Percentiles rank a stretch among this genome's conserved stretches.
phyloP scores from a whole-genome alignment of 2,888 invertebrate species.

The Entomobrya proxima region DNA sequence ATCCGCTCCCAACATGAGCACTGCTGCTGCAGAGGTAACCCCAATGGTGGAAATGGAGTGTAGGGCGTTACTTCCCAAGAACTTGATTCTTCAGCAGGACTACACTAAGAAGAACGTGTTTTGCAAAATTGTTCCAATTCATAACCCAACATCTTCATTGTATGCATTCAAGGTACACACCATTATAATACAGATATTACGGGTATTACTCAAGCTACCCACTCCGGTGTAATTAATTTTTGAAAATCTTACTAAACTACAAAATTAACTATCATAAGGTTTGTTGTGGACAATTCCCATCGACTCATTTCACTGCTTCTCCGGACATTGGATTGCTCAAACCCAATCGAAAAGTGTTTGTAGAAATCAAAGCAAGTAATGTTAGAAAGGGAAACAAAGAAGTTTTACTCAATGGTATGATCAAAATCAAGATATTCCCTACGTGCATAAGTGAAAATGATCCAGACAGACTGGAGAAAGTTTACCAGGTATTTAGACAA shows the following conservation, averaged over 20 bases:
- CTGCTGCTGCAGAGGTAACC: too few relatives aligned
- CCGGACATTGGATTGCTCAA: neutral
- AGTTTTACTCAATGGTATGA: neutral
- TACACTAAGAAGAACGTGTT: neutral
- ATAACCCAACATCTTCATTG: neutral
- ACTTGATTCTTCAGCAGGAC: neutral
- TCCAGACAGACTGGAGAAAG: neutral
- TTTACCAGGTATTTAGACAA: neutral
- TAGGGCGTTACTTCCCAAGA: neutral
- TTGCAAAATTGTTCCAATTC: neutral
- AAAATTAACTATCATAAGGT: too few relatives aligned
- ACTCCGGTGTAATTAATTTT: too few relatives aligned
- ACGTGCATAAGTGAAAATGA: neutral
- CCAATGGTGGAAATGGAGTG: neutral
- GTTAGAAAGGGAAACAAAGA: neutral
- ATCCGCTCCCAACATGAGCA: too few relatives aligned
- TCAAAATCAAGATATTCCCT: neutral
- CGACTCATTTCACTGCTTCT: neutral
- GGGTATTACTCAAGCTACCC: too few relatives aligned
- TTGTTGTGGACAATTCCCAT: too few relatives aligned
- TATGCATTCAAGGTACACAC: slow-evolving; percentile 19
- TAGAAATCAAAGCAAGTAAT: neutral
- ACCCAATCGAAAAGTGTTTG: neutral
- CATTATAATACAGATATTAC: neutral
- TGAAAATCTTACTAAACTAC: too few relatives aligned